Evolutionary conservation across 2,888 invertebrate genomes (phyloP).

Genomic region (Ophion costatus): DNA sequence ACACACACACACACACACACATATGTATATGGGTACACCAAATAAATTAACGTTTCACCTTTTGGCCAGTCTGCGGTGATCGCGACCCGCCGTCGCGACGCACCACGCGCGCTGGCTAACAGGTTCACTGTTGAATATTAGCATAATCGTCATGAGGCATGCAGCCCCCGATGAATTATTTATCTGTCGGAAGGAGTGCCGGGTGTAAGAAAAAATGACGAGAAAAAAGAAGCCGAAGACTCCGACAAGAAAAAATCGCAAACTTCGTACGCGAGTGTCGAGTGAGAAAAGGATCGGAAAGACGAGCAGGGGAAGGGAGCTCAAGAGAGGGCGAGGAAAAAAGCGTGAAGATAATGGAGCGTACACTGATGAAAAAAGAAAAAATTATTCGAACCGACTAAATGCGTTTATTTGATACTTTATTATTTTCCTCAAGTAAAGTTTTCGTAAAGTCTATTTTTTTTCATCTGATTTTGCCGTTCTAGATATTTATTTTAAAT

Average conservation of each 20-base stretch:
- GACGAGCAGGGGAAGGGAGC: conserved; percentile 60
- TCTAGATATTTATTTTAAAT: no score
- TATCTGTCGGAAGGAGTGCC: conserved; percentile 78
- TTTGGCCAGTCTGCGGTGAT: conserved; percentile 58
- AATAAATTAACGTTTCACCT: conserved; percentile 49
- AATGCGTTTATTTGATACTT: no score
- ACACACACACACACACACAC: not conserved
- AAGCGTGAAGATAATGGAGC: conserved; percentile 1
- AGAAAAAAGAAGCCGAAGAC: conserved; percentile 31
- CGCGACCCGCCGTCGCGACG: conserved; percentile 54
- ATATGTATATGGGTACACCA: not conserved
- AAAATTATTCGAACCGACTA: not conserved
- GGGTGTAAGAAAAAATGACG: conserved; percentile 52
- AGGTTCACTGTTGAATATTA: conserved; percentile 81
- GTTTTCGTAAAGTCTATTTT: no score
- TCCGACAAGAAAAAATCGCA: conserved; percentile 56
- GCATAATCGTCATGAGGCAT: conserved; percentile 83
- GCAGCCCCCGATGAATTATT: conserved; percentile 83
- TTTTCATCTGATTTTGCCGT: no score
- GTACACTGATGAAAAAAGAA: conserved; percentile 26
- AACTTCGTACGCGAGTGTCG: conserved; percentile 19
- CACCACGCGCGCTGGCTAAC: conserved; percentile 72
- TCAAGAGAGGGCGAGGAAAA: conserved; percentile 20
- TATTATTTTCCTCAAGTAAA: no score
- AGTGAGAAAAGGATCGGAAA: conserved; percentile 58